Evolutionary conservation across 2,888 invertebrate species (phyloP).

Genomic region (Eremobia ochroleuca): DNA sequence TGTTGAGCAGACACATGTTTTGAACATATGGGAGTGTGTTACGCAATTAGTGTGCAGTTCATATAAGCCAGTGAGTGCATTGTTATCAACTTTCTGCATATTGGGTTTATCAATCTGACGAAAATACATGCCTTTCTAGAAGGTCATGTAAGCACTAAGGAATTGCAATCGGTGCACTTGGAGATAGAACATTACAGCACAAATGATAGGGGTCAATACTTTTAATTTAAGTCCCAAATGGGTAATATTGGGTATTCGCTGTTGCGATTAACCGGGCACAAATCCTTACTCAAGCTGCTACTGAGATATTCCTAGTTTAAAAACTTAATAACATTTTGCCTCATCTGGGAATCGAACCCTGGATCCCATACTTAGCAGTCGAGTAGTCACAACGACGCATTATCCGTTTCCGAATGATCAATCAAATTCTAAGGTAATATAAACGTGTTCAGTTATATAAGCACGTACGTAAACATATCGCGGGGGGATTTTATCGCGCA

Average conservation of each 20-base stretch:
- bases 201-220: neutral
- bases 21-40: too few species aligned
- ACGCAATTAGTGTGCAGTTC: too few species aligned
- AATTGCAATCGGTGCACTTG: neutral
- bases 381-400: neutral
- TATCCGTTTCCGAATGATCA: neutral
- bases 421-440: neutral
- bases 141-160: conserved; percentile 11
- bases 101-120: conserved; percentile 13
- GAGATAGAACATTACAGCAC: neutral
- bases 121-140: conserved; percentile 20
- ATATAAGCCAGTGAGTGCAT: conserved; percentile 21
- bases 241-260: neutral
- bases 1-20: too few species aligned
- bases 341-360: neutral
- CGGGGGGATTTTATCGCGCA: too few species aligned
- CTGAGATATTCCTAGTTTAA: neutral
- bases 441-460: neutral
- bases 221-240: neutral
- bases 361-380: neutral
- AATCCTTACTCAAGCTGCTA: neutral
- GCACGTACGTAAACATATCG: too few species aligned
- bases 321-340: neutral
- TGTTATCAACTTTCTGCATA: conserved; percentile 9
- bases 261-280: neutral